Conservation (phyloP, 2,888 invertebrate genomes). For the Polietes domitor region DNA sequence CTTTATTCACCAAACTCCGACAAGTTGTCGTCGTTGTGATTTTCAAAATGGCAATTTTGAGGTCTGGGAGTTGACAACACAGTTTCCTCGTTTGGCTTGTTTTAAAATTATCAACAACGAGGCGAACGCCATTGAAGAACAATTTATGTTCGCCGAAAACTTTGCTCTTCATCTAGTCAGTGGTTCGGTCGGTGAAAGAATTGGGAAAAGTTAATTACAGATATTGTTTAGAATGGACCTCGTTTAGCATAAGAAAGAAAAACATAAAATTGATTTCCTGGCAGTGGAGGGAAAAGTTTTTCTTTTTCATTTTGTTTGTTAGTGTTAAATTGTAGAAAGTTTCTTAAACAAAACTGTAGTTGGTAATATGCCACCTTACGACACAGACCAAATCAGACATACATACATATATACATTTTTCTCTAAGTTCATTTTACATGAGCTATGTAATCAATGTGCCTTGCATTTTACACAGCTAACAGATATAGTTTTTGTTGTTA, state of each 20-base stretch:
- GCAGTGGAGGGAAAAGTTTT: slow-evolving; percentile 2
- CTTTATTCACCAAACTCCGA: no score
- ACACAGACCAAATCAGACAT: no score
- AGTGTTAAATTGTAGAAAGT: neutral
- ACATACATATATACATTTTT: no score
- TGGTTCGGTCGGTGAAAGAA: slow-evolving; percentile 55
- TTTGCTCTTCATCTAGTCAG: slow-evolving; percentile 42
- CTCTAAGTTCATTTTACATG: no score
- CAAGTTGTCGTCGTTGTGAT: no score
- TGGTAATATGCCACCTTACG: no score
- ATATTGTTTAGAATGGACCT: slow-evolving; percentile 55
- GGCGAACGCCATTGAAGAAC: slow-evolving; percentile 43
- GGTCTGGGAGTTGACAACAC: slow-evolving; percentile 37
- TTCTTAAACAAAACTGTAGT: slow-evolving; percentile 11
- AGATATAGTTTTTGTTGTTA: no score
- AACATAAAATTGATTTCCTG: slow-evolving; percentile 14
- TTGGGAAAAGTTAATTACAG: slow-evolving; percentile 61
- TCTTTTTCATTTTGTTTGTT: neutral
- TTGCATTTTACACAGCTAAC: no score
- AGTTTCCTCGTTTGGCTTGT: slow-evolving; percentile 50
- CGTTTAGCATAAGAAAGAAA: slow-evolving; percentile 33
- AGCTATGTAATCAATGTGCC: no score
- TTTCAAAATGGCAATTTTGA: no score
- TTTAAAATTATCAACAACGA: slow-evolving; percentile 41
- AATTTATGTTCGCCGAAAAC: slow-evolving; percentile 57